Percentiles rank a stretch among this genome's conserved stretches.
These are phyloP conservation scores for Zygothrica quintamaculata DNA, from an alignment of 2,888 invertebrate species.

Conservation along the genomic window DNA sequence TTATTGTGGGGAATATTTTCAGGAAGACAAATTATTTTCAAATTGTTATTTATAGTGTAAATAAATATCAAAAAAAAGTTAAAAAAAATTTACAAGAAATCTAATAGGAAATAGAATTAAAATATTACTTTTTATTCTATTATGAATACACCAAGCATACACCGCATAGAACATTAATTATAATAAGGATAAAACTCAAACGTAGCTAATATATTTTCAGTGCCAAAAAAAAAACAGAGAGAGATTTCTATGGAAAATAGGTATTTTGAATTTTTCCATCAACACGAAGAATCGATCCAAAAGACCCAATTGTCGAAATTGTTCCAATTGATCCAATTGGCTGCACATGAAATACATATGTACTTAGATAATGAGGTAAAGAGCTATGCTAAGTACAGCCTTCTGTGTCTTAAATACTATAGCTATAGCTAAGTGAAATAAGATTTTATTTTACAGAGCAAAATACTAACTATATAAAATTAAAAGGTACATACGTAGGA, in stretches of 20 bases:
- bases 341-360: constrained; percentile 28
- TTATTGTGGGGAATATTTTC: no score
- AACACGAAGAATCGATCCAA: neutral
- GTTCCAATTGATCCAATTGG: no score
- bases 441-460: no score
- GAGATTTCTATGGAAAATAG: constrained; percentile 57
- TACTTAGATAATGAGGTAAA: constrained; percentile 37
- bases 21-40: no score
- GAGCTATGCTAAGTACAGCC: constrained; percentile 82
- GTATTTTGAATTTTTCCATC: constrained; percentile 4
- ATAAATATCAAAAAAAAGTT: no score
- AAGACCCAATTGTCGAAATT: neutral
- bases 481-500: no score
- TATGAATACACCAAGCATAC: no score
- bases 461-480: no score
- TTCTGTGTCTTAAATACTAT: constrained; percentile 84
- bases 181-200: constrained; percentile 10
- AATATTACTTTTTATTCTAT: no score
- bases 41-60: no score
- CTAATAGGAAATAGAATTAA: no score
- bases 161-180: constrained; percentile 44
- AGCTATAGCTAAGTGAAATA: constrained; percentile 80
- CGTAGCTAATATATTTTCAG: constrained; percentile 45
- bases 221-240: constrained; percentile 43
- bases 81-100: no score